Base-by-base conservation (phyloP, 2,888 invertebrate species). In the Acholoe squamosa region DNA sequence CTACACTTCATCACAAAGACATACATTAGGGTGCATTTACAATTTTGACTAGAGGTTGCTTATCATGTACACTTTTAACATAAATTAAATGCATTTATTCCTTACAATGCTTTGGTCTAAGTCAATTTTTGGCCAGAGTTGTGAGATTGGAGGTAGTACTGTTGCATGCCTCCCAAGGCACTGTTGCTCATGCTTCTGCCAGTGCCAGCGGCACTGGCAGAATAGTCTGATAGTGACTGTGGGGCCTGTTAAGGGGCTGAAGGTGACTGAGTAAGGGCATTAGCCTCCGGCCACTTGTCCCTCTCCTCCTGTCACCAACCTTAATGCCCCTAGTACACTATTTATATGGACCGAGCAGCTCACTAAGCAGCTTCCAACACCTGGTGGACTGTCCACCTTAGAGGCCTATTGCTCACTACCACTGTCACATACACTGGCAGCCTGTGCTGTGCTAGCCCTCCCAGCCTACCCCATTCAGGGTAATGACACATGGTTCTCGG, bases 211-310 rank as follows among this genome's bases (percentile, higher is more conserved):
- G 14, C 71, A 80, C 34, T 80, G 80, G 19, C 22, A 80, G 33
- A 71, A 71, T 71, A 16, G 25, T 25, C 71, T 71, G 12, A 71
- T n/a, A 14, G n/a, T 61, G n/a, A 61, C 61, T 19, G 61, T 19
- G 61, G 22, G 61, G 19, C 61, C 61, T 43, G 43, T 43, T 71
- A 71, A 71, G 25, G 25, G 71, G 14, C 5, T 71, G 28, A 28
- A 25, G 71, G 25, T 25, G 71, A 71, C 71, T 71, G 71, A 71
- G 14, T 71, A 25, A 71, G 28, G 71, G 71, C 71, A 71, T 71
- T 71, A 71, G 28, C 71, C 71, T 71, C 14, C 71, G n/a, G 16
- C 71, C 71, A 14, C 61, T n/a, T n/a, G n/a, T n/a, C n/a, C n/a
- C n/a, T n/a, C 7, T 7, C 67, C 31, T 25, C 71, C 28, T 14